Percentiles rank a stretch among this genome's conserved stretches.
Conservation (phyloP, 2,797 vertebrate genomes). For the Tragopan temminckii region DNA sequence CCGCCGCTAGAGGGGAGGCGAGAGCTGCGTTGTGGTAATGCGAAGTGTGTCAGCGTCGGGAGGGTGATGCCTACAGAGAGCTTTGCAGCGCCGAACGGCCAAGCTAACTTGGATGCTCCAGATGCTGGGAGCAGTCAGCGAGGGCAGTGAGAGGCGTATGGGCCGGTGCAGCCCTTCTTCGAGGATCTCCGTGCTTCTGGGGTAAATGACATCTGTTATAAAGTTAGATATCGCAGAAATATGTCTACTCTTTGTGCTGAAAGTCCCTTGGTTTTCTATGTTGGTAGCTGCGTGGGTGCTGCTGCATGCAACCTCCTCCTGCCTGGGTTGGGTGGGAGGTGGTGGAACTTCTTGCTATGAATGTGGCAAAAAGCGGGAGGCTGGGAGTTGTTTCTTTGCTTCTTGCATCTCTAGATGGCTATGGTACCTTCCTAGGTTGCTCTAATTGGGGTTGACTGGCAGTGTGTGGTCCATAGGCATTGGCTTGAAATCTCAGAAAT, state of each 20-base stretch:
- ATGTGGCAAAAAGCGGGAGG: neutral
- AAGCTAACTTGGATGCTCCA: accelerated
- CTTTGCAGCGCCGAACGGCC: accelerated
- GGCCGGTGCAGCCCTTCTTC: accelerated
- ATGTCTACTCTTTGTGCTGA: accelerated
- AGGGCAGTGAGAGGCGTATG: accelerated
- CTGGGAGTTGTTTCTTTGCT: neutral
- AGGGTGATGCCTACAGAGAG: accelerated
- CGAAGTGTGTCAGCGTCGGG: accelerated
- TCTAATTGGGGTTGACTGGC: neutral
- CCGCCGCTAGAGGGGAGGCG: slow-evolving; percentile 62
- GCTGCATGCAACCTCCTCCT: accelerated
- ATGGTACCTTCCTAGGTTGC: neutral
- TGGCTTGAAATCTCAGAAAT: neutral
- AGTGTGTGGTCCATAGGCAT: neutral
- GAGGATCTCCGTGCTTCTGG: accelerated
- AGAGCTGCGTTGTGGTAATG: neutral
- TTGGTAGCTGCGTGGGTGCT: neutral
- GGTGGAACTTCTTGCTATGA: neutral
- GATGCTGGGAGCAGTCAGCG: neutral
- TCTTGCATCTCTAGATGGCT: neutral
- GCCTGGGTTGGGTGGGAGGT: neutral
- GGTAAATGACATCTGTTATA: accelerated
- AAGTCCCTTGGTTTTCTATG: neutral
- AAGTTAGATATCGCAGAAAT: accelerated